Conservation (phyloP, 37 sponge, comb jelly and placozoan species). For the Axinella damicornis region DNA sequence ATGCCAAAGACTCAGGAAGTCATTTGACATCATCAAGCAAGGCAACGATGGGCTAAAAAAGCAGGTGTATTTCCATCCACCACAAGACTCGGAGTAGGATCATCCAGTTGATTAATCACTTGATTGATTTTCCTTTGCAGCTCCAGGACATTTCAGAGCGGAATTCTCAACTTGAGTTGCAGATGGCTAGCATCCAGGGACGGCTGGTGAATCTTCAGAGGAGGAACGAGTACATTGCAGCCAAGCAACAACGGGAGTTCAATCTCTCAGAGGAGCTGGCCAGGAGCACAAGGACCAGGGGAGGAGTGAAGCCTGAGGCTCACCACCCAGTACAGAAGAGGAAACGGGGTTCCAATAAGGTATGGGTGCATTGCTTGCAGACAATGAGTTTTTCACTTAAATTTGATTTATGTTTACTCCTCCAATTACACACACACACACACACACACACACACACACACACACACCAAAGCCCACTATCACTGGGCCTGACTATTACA, state of each 20-base stretch:
- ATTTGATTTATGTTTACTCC: too few relatives aligned
- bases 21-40: conserved; percentile 38
- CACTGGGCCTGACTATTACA: neutral
- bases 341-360: too few relatives aligned
- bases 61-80: conserved; percentile 47
- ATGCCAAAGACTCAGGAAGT: conserved; percentile 31
- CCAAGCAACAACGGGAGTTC: neutral
- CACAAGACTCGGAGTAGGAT: too few relatives aligned
- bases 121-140: neutral
- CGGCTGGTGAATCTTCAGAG: conserved; percentile 7
- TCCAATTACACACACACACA: neutral
- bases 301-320: neutral
- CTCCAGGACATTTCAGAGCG: conserved; percentile 3
- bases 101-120: neutral
- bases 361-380: too few relatives aligned
- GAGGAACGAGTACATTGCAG: neutral
- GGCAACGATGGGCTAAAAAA: conserved; percentile 24
- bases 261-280: neutral
- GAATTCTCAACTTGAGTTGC: conserved; percentile 12
- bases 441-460: neutral
- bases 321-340: too few relatives aligned
- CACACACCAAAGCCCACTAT: neutral
- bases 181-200: conserved; percentile 21
- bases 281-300: neutral
- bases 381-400: too few relatives aligned